Percentiles rank a stretch among this genome's conserved stretches.
These are phyloP conservation scores for Ictidomys tridecemlineatus DNA, from an alignment of 2,113 vertebrate species.

Conservation along the genomic window DNA sequence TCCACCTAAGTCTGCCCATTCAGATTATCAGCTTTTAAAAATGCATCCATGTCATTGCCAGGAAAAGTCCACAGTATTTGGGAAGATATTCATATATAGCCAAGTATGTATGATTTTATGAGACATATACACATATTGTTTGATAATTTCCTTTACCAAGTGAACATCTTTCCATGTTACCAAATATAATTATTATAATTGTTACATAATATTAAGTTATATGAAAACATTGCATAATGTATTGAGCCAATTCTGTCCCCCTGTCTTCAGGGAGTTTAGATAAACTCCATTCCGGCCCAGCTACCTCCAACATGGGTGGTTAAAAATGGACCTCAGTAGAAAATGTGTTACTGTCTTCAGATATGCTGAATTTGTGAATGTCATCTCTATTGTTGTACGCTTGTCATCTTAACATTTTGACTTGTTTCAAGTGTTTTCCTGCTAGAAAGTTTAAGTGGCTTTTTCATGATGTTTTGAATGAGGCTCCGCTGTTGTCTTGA, in stretches of 20 bases:
- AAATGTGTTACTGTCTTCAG: neutral
- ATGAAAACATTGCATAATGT: conserved; percentile 14
- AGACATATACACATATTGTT: neutral
- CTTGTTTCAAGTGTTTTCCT: conserved; percentile 21
- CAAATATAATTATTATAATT: conserved; percentile 18
- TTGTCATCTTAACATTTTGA: conserved; percentile 20
- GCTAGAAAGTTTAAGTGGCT: conserved; percentile 70
- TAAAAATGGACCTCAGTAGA: neutral
- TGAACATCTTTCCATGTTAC: neutral
- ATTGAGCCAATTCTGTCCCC: neutral
- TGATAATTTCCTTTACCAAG: conserved; percentile 31
- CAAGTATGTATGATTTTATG: neutral
- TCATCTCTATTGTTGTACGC: neutral
- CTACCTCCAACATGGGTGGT: neutral
- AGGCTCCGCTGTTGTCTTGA: conserved; percentile 39
- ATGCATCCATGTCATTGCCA: neutral
- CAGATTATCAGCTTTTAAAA: neutral
- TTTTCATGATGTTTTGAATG: conserved; percentile 71
- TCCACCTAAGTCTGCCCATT: neutral
- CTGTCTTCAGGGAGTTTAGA: neutral
- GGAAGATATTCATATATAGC: neutral
- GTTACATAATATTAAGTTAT: neutral
- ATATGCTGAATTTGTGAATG: neutral
- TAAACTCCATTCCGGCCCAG: neutral
- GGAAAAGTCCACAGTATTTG: neutral